Base-by-base conservation (phyloP, 2,888 invertebrate species). In the Brachyptera putata region DNA sequence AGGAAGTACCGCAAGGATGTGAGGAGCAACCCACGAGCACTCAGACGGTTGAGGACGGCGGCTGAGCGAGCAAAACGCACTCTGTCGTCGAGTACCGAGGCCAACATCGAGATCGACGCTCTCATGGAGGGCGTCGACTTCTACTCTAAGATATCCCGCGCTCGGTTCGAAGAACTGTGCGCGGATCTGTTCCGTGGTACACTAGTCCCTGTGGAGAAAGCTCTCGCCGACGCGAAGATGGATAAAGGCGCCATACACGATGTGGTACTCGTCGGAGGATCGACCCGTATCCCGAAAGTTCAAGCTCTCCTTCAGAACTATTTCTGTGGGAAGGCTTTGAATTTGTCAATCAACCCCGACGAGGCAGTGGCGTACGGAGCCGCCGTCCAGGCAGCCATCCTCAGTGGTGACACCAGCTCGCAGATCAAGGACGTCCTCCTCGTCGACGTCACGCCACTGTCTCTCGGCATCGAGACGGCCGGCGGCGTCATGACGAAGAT, bases 131-230 rank as follows among this genome's bases (percentile, higher is more conserved):
- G 83, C 26, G 75, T 81, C 61, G 84, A 85, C 66, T 84, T 82
- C 71, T 81, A 83, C 71, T 81, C 83, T 1, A 79, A 76, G 53
- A 79, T 85, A 66, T 84, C 84, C 21, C 73, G 84, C 37, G 84
- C 84, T 61, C 85, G 95, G 24, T 43, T 99, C 75, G 98, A 99
- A 76, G 97, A 98, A 74, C 80, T 99, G 71, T 93, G 94, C 75
- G 91, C 94, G 11, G 97, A 98, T 76, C 81, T 98, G 67, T 97
- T 99, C 88, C 84, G 95, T 66, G 88, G 89, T 63, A 97, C 97
- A 63, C 85, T 36, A 76, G 82, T 84, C 61, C 84, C 85, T 2
- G 85, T 86, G 0, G 85, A 86, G 70, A 84, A 84, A 64, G 75
- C 72, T 78, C 79, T 98, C 58, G 85, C 93, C 63, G 97, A 98